These are phyloP conservation scores for Cacajao melanocephalus DNA, from an alignment of 2,797 vertebrate species.

Conservation along the genomic window DNA sequence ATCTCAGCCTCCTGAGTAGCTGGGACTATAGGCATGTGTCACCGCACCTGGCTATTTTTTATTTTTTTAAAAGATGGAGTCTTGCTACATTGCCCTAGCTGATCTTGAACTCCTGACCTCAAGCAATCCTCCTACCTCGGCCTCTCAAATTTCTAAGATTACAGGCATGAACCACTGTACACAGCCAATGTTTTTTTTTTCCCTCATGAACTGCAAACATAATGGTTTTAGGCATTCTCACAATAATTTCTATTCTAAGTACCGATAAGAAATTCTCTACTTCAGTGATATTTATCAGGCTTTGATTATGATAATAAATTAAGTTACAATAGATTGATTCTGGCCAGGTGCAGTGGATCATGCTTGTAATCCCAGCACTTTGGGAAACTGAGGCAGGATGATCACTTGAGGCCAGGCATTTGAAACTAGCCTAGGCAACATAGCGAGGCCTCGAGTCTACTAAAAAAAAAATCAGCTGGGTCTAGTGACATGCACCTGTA, in stretches of 20 bases:
- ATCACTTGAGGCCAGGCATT: too few species aligned
- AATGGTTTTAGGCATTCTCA: too few species aligned
- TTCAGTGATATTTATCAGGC: too few species aligned
- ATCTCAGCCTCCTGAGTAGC: background rate
- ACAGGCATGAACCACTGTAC: background rate
- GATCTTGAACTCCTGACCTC: background rate
- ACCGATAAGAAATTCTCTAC: too few species aligned
- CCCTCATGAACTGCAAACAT: too few species aligned
- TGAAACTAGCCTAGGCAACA: too few species aligned
- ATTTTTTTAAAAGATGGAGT: background rate
- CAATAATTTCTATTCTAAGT: too few species aligned
- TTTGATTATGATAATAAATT: too few species aligned
- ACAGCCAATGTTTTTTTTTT: background rate
- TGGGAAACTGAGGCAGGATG: too few species aligned
- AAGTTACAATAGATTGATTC: too few species aligned
- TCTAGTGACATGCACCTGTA: background rate
- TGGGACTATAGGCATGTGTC: background rate
- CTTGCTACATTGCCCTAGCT: background rate
- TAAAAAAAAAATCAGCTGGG: background rate
- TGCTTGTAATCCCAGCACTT: background rate
- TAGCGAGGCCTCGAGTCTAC: too few species aligned
- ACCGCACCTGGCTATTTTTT: background rate
- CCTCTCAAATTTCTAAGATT: background rate
- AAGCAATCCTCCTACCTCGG: background rate
- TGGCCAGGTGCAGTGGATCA: background rate